Percentiles rank a stretch among this genome's conserved stretches.
phyloP scores from a whole-genome alignment of 1,140 invertebrate genomes.

The Bicyclus anynana region DNA sequence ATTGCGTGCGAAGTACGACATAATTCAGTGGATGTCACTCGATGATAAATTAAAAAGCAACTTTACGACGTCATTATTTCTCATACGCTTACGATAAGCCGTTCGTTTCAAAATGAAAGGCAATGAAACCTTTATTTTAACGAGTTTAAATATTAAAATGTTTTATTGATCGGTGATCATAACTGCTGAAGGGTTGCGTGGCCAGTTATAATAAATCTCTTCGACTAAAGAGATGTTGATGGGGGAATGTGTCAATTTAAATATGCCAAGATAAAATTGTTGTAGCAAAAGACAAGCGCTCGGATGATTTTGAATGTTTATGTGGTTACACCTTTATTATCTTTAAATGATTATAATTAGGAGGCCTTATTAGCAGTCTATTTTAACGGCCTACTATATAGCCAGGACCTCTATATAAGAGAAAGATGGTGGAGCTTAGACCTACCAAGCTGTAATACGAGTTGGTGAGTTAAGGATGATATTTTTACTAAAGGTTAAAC shows the following conservation, averaged over 20 bases:
- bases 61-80: conserved; percentile 20
- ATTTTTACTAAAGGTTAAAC: too few relatives aligned
- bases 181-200: neutral
- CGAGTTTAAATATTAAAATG: neutral
- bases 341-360: too few relatives aligned
- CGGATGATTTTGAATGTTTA: too few relatives aligned
- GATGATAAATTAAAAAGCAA: conserved; percentile 26
- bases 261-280: neutral
- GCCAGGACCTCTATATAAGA: too few relatives aligned
- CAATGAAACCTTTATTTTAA: neutral
- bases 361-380: too few relatives aligned
- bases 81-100: conserved; percentile 3
- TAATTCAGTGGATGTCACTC: conserved; percentile 23
- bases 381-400: too few relatives aligned
- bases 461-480: too few relatives aligned
- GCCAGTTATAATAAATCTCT: neutral
- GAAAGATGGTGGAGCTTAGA: too few relatives aligned
- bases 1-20: conserved; percentile 9
- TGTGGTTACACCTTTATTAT: too few relatives aligned
- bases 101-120: neutral
- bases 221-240: neutral
- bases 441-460: too few relatives aligned
- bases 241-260: neutral
- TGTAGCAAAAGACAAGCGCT: too few relatives aligned
- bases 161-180: neutral